Base-by-base conservation (phyloP, 2,888 invertebrate species). In the Lissocephala sabroskyi region DNA sequence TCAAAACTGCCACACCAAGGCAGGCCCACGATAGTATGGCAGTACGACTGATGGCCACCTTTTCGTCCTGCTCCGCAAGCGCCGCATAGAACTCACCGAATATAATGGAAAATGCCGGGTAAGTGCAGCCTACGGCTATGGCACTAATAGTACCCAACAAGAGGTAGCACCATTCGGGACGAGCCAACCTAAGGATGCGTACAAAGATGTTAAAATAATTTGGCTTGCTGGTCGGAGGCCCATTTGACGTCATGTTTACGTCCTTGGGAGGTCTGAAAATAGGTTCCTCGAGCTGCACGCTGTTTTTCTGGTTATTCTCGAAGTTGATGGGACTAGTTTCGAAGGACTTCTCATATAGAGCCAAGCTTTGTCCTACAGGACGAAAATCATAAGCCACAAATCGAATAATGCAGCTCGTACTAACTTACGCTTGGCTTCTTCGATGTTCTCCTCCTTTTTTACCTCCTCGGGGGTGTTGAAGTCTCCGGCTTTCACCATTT, bases 31-130 rank as follows among this genome's bases (percentile, higher is more conserved):
- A 89, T 29, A 90, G 90, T 10, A 87, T 74, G 1, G 88, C 86
- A 0, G 91, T 89, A 53, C 89, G 85, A 0, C 80, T 60, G 5
- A 89, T 82, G 0, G 92, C 89, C 28, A 85, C 86, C 0, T 86
- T 86, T 9, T 85, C 85, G 57, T 92, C 88, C 1, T 86, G 80
- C 48, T 87, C 83, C 1, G 91, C 87, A 64, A 93, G 86, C 58
- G 92, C 89, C 86, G 89, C 89, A 66, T 92, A 91, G 7, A 92
- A 90, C 77, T 93, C 92, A 35, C 93, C 93, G 70, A 93, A 93
- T 2, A 93, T 86, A 0, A 93, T 86, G 0, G 93, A 90, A 73
- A 92, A 93, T 3, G 89, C 88, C 0, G 93, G 93, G 75, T 92
- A 91, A 0, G 91, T 88, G 0, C 89, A 87, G 0, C 94, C 94